A percentile compares a stretch with the other conserved stretches of the same genome.
Evolutionary conservation across 1,140 invertebrate species (phyloP).

Genomic region (Zophobas morio): DNA sequence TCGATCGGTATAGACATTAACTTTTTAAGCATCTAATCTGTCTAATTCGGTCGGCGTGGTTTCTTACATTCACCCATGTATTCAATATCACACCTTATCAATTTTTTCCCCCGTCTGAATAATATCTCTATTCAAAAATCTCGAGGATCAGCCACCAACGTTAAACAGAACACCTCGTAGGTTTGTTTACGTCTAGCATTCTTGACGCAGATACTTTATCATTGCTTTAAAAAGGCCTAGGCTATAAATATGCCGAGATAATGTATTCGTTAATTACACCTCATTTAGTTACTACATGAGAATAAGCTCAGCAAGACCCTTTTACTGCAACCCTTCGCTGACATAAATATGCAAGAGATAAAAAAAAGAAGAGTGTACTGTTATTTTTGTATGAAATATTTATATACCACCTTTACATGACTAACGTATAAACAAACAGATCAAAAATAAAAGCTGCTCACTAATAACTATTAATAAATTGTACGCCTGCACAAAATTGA

Average conservation of each 20-base stretch:
- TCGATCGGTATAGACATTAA: too few species aligned
- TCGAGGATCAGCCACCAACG: constrained; percentile 12
- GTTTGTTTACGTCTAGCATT: constrained; percentile 41
- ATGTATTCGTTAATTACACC: constrained; percentile 6
- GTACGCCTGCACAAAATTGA: too few species aligned
- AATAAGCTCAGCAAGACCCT: neutral
- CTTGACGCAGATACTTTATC: constrained; percentile 31
- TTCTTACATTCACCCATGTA: neutral
- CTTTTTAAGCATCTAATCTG: constrained; percentile 34
- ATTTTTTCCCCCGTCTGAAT: constrained; percentile 3
- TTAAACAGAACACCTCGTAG: constrained; percentile 37
- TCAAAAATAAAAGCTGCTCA: constrained; percentile 8
- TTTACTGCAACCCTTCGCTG: neutral
- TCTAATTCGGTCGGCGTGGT: too few species aligned
- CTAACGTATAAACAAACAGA: constrained; percentile 11
- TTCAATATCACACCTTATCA: constrained; percentile 8
- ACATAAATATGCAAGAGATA: too few species aligned
- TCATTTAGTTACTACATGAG: neutral
- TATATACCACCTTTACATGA: neutral
- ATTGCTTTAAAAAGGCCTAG: constrained; percentile 17
- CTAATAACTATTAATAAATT: constrained; percentile 11
- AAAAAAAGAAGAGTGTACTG: too few species aligned
- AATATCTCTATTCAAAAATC: neutral
- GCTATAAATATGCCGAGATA: constrained; percentile 13
- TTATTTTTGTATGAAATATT: too few species aligned